Evolutionary conservation across 2,113 vertebrate genomes (phyloP).

Genomic region (Cromileptes altivelis): DNA sequence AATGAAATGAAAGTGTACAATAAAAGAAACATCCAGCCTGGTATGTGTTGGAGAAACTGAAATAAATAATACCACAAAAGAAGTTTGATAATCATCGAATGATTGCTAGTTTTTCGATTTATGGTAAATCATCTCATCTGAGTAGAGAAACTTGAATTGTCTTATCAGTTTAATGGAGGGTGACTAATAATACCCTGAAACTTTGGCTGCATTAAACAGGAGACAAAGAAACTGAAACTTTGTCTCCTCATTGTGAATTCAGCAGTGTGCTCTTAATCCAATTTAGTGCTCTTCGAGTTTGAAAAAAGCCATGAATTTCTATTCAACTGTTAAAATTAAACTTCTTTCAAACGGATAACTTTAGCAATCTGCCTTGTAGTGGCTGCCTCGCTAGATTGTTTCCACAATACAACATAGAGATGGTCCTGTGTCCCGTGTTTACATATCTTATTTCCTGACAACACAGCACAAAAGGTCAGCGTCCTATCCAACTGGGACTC

Average conservation of each 20-base stretch:
- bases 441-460: conserved; percentile 82
- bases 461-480: conserved; percentile 88
- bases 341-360: conserved; percentile 76
- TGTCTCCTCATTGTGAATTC: conserved; percentile 72
- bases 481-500: conserved; percentile 84
- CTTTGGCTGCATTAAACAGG: conserved; percentile 33
- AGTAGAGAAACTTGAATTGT: conserved; percentile 37
- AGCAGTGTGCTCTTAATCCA: conserved; percentile 66
- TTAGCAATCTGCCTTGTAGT: conserved; percentile 59
- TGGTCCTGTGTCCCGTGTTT: conserved; percentile 64
- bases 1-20: conserved; percentile 82
- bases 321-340: conserved; percentile 74
- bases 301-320: conserved; percentile 64
- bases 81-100: conserved; percentile 46
- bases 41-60: conserved; percentile 46
- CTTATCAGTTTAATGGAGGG: conserved; percentile 41
- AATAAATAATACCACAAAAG: conserved; percentile 53
- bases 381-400: conserved; percentile 79
- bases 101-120: conserved; percentile 41
- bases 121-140: conserved; percentile 35
- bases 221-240: conserved; percentile 62
- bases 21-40: conserved; percentile 74
- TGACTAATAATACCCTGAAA: conserved; percentile 33
- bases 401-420: conserved; percentile 78
- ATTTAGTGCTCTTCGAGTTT: conserved; percentile 60